Evolutionary conservation across 2,797 vertebrate genomes (phyloP).

Genomic region (Hippoglossus hippoglossus): DNA sequence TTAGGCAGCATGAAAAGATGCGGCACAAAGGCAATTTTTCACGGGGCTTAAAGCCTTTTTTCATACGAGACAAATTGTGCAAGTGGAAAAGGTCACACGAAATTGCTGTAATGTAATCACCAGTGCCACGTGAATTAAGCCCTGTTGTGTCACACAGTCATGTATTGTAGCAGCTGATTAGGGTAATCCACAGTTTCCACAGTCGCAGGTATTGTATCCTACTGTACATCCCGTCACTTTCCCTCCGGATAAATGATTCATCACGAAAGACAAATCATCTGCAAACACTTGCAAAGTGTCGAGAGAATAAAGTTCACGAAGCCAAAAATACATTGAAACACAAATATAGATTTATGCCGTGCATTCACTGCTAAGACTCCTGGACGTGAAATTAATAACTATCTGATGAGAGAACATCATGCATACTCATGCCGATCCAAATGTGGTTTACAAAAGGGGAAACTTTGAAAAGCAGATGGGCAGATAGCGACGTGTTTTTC

Average conservation of each 20-base stretch:
- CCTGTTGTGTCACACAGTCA: constrained; percentile 45
- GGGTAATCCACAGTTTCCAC: constrained; percentile 42
- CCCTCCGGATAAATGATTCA: constrained; percentile 1
- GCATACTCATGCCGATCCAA: constrained; percentile 23
- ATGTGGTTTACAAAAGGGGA: constrained; percentile 20
- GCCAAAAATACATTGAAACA: constrained; percentile 22
- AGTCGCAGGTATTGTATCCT: constrained; percentile 45
- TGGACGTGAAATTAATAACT: constrained; percentile 40
- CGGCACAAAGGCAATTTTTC: constrained; percentile 75
- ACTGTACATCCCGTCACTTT: constrained; percentile 25
- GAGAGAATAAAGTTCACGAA: constrained; percentile 35
- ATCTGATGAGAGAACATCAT: constrained; percentile 22
- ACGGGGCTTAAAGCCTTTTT: constrained; percentile 71
- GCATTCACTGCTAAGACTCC: constrained; percentile 12
- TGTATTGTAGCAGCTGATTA: constrained; percentile 41
- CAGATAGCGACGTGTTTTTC: constrained; percentile 40
- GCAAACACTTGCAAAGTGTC: constrained; percentile 7
- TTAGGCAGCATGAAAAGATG: constrained; percentile 69
- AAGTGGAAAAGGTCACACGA: constrained; percentile 64
- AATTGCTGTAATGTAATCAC: constrained; percentile 68
- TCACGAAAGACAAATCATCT: neutral
- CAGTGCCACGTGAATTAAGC: constrained; percentile 48
- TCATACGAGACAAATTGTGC: constrained; percentile 63
- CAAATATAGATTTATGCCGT: neutral
- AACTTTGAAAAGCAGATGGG: constrained; percentile 62